Conservation (phyloP, 1,140 invertebrate genomes). For the Zaprionus tsacasi region DNA sequence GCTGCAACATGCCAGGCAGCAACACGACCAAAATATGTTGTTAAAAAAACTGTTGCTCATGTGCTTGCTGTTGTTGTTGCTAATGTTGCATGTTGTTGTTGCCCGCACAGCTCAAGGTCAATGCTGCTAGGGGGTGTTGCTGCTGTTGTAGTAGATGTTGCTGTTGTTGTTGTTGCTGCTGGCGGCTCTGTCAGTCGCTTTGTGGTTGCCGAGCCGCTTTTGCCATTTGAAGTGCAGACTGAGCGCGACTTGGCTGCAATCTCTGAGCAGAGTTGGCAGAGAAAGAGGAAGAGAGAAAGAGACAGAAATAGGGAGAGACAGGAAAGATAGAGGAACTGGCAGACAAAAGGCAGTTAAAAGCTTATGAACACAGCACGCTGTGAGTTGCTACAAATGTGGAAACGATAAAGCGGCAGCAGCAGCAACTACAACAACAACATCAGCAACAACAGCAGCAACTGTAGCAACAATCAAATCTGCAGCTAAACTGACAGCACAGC, state of each 20-base stretch:
- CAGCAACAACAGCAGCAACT: slow-evolving; percentile 13
- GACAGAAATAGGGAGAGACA: neutral
- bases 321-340: slow-evolving; percentile 2
- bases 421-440: slow-evolving; percentile 11
- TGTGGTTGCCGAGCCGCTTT: slow-evolving; percentile 40
- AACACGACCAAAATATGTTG: slow-evolving; percentile 16
- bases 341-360: slow-evolving; percentile 63
- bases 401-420: slow-evolving; percentile 25
- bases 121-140: neutral
- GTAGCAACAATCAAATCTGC: slow-evolving; percentile 34
- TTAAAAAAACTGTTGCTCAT: slow-evolving; percentile 21
- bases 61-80: slow-evolving; percentile 7
- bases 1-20: slow-evolving; percentile 27
- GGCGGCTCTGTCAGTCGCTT: slow-evolving; percentile 14
- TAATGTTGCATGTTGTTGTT: slow-evolving; percentile 1
- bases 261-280: neutral
- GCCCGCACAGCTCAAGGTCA: neutral
- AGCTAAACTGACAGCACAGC: slow-evolving; percentile 38
- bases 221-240: slow-evolving; percentile 31
- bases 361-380: slow-evolving; percentile 46
- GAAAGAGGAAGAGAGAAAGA: neutral
- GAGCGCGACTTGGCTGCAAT: slow-evolving; percentile 27
- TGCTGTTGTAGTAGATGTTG: neutral
- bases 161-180: neutral
- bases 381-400: slow-evolving; percentile 37